Conservation (phyloP, 2,113 vertebrate genomes). For the Vulpes vulpes region DNA sequence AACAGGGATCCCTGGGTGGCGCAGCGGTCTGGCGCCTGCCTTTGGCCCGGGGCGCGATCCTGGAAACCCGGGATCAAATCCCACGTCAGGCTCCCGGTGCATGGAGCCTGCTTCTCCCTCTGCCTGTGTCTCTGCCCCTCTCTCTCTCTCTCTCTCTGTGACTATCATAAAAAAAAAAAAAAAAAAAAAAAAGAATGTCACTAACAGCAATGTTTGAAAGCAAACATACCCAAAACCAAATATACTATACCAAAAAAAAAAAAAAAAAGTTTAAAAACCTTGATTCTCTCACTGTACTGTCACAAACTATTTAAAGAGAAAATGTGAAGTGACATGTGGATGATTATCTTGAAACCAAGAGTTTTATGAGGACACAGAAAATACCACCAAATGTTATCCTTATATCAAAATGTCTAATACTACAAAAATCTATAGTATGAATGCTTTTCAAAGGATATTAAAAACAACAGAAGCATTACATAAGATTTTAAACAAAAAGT, state of each 20-base stretch:
- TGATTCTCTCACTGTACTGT: background rate
- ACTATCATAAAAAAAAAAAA: no score
- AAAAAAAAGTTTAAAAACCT: slow-evolving; percentile 25
- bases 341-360: slow-evolving; percentile 33
- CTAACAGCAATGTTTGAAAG: background rate
- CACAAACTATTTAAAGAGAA: background rate
- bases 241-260: background rate
- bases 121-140: no score
- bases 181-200: background rate
- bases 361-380: slow-evolving; percentile 37
- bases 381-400: background rate
- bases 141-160: no score
- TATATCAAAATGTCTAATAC: slow-evolving; percentile 46
- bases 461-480: background rate
- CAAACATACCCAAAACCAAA: slow-evolving; percentile 29
- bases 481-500: slow-evolving; percentile 22
- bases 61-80: no score
- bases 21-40: no score
- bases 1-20: background rate
- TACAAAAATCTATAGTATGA: background rate
- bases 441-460: slow-evolving; percentile 6
- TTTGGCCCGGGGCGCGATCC: no score
- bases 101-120: no score
- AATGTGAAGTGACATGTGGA: background rate
- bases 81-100: no score